A percentile compares a stretch with the other conserved stretches of the same genome.
Evolutionary conservation across 1,140 invertebrate species (phyloP).

Genomic region (Drosophila rufa): DNA sequence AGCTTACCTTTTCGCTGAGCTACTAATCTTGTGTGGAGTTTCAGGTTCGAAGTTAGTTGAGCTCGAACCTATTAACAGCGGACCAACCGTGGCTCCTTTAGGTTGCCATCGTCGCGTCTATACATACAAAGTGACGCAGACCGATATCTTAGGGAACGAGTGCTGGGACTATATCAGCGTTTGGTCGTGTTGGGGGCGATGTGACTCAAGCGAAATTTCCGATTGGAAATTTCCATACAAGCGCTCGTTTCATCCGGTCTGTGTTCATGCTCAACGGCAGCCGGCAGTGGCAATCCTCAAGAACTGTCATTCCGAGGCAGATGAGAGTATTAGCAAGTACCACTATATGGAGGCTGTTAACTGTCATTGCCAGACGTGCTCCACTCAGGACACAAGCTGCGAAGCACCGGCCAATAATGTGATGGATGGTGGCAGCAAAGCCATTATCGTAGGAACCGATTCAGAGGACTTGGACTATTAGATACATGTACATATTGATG

Average conservation of each 20-base stretch:
- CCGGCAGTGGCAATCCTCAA: constrained; percentile 86
- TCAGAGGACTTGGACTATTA: constrained; percentile 77
- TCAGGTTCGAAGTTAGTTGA: constrained; percentile 58
- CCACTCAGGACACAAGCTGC: constrained; percentile 81
- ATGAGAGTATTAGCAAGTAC: constrained; percentile 86
- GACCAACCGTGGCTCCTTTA: constrained; percentile 68
- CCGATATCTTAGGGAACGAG: constrained; percentile 62
- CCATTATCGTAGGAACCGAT: constrained; percentile 65
- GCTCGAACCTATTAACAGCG: constrained; percentile 63
- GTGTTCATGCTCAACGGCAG: constrained; percentile 89
- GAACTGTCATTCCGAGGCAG: constrained; percentile 89
- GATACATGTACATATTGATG: not conserved
- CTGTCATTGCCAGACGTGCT: constrained; percentile 87
- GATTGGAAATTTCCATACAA: constrained; percentile 95
- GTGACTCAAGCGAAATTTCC: constrained; percentile 93
- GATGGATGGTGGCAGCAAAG: constrained; percentile 53
- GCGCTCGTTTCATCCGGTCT: constrained; percentile 92
- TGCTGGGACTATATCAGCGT: constrained; percentile 89
- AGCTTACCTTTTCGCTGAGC: constrained; percentile 11
- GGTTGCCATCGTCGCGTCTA: constrained; percentile 86
- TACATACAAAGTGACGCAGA: constrained; percentile 85
- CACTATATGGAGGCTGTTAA: constrained; percentile 88
- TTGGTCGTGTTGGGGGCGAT: constrained; percentile 93
- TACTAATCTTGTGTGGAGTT: constrained; percentile 10
- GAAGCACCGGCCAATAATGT: constrained; percentile 78